phyloP scores from a whole-genome alignment of 2,113 vertebrate species.

The Chloebia gouldiae region DNA sequence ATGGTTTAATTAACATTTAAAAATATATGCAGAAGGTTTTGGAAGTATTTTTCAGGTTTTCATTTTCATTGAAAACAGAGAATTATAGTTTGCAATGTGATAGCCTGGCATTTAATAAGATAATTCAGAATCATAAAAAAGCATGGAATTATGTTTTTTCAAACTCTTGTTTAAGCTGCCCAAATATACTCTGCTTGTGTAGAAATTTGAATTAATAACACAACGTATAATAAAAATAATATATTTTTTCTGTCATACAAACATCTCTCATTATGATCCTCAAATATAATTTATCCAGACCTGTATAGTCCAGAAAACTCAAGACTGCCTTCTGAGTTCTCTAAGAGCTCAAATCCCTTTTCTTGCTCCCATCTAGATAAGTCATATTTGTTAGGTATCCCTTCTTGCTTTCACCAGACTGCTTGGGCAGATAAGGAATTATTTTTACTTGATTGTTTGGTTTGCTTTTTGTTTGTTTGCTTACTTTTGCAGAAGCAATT shows the following conservation, averaged over 20 bases:
- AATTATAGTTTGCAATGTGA: neutral
- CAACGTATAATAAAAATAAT: neutral
- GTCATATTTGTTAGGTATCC: neutral
- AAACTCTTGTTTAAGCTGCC: neutral
- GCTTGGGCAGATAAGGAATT: neutral
- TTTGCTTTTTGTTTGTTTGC: neutral
- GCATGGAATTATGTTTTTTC: neutral
- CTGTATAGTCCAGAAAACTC: neutral
- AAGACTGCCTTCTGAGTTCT: neutral
- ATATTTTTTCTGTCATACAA: neutral
- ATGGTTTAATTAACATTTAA: neutral
- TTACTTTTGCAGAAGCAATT: neutral
- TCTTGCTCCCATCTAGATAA: neutral
- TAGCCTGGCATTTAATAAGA: neutral
- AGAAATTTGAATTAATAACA: neutral
- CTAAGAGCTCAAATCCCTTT: neutral
- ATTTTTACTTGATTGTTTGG: neutral
- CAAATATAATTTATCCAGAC: neutral
- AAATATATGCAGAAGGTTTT: neutral
- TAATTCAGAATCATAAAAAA: neutral
- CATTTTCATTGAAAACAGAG: neutral
- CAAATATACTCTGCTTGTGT: neutral
- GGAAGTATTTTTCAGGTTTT: neutral
- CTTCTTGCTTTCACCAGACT: neutral
- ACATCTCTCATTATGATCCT: neutral